phyloP scores from a whole-genome alignment of 1,140 invertebrate species.

The Trachelipus rathkii region DNA sequence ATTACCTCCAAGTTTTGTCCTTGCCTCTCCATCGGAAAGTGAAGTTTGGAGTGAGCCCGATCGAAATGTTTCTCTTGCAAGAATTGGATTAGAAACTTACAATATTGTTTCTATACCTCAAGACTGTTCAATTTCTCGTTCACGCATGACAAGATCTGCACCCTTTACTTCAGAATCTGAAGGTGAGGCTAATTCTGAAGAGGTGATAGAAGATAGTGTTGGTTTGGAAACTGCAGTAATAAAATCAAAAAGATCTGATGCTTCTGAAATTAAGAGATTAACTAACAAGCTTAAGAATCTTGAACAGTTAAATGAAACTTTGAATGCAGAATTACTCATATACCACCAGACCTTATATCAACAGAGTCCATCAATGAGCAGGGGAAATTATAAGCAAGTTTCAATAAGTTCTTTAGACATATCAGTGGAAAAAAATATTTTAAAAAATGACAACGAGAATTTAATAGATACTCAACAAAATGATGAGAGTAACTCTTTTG shows the following conservation, averaged over 20 bases:
- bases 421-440: conserved; percentile 21
- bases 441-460: not conserved
- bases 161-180: conserved; percentile 42
- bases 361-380: conserved; percentile 21
- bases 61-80: conserved; percentile 67
- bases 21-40: conserved; percentile 50
- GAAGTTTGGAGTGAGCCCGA: conserved; percentile 82
- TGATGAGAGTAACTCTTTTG: conserved; percentile 25
- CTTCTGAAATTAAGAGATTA: conserved; percentile 46
- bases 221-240: conserved; percentile 28
- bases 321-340: conserved; percentile 50
- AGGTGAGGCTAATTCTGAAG: conserved; percentile 29
- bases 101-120: conserved; percentile 27
- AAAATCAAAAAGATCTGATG: conserved; percentile 37
- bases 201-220: conserved; percentile 12
- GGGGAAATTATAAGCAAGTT: conserved; percentile 25
- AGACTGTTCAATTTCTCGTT: conserved; percentile 35
- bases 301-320: conserved; percentile 51
- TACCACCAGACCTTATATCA: conserved; percentile 43
- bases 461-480: conserved; percentile 9
- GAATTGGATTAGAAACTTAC: conserved; percentile 61
- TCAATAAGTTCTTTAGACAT: conserved; percentile 39
- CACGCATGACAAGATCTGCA: conserved; percentile 23
- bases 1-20: conserved; percentile 12
- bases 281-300: conserved; percentile 45